phyloP scores from a whole-genome alignment of 2,888 invertebrate genomes.

The Aspidiotus rigidus region DNA sequence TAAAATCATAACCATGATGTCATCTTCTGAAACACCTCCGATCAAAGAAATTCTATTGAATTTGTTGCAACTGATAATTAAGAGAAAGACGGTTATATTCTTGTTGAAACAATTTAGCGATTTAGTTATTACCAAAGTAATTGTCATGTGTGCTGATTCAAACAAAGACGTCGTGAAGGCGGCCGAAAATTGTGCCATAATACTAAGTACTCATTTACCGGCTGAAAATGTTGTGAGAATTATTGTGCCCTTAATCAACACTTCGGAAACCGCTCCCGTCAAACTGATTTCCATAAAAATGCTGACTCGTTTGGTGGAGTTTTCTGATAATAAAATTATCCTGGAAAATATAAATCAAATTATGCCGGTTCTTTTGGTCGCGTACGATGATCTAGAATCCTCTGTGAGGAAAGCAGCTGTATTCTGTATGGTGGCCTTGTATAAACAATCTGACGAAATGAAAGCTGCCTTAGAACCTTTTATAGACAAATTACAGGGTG shows the following conservation, averaged over 20 bases:
- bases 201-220: constrained; percentile 41
- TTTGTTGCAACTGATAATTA: constrained; percentile 73
- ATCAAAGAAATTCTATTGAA: constrained; percentile 45
- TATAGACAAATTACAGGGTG: constrained; percentile 69
- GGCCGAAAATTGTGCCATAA: constrained; percentile 72
- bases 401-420: constrained; percentile 92
- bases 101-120: constrained; percentile 85
- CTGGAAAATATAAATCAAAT: constrained; percentile 67
- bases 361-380: constrained; percentile 82
- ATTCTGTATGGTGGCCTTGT: constrained; percentile 93
- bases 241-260: constrained; percentile 67
- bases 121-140: constrained; percentile 76
- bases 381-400: constrained; percentile 84
- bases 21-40: constrained; percentile 46
- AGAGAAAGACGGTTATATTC: constrained; percentile 62
- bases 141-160: constrained; percentile 69
- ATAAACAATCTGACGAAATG: constrained; percentile 72
- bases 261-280: constrained; percentile 75
- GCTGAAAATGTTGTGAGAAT: constrained; percentile 46
- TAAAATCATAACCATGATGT: constrained; percentile 12
- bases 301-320: constrained; percentile 72
- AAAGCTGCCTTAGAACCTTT: constrained; percentile 66
- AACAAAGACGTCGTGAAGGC: constrained; percentile 60
- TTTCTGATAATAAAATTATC: constrained; percentile 55
- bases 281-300: constrained; percentile 89